Conservation (phyloP, 2,113 vertebrate genomes). For the Albula goreensis region DNA sequence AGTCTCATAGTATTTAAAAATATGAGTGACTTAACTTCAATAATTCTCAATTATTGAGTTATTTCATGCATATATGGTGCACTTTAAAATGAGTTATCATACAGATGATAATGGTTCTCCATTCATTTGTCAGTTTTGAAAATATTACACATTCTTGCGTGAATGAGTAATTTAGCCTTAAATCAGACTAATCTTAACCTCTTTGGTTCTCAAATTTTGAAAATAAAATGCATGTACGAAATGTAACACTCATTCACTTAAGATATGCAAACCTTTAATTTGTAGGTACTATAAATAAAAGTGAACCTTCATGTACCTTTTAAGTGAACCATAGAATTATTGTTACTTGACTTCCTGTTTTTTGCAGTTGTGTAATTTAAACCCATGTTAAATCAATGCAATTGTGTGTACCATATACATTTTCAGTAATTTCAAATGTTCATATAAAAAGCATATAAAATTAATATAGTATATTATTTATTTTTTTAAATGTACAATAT, state of each 20-base stretch:
- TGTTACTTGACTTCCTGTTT: background rate
- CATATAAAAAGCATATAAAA: background rate
- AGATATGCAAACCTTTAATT: background rate
- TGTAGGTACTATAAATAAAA: background rate
- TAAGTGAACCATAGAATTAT: background rate
- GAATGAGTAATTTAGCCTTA: slow-evolving; percentile 1
- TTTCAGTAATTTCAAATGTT: too few relatives aligned
- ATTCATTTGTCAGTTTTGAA: background rate
- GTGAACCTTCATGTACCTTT: background rate
- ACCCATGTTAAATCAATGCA: background rate
- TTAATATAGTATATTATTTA: slow-evolving; percentile 38
- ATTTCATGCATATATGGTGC: background rate
- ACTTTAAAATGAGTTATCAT: background rate
- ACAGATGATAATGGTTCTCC: background rate
- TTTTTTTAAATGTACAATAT: slow-evolving; percentile 49
- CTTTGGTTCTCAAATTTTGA: background rate
- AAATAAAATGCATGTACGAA: background rate
- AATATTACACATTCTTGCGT: background rate
- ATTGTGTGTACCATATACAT: background rate
- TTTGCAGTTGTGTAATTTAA: background rate
- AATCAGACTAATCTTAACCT: background rate
- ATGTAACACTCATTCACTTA: background rate
- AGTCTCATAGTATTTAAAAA: background rate
- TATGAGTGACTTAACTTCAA: background rate
- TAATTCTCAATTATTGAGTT: background rate